Evolutionary conservation across 2,797 vertebrate species (phyloP), one percentile per base, ranked within the genome.

Genomic region (Iguana delicatissima): DNA sequence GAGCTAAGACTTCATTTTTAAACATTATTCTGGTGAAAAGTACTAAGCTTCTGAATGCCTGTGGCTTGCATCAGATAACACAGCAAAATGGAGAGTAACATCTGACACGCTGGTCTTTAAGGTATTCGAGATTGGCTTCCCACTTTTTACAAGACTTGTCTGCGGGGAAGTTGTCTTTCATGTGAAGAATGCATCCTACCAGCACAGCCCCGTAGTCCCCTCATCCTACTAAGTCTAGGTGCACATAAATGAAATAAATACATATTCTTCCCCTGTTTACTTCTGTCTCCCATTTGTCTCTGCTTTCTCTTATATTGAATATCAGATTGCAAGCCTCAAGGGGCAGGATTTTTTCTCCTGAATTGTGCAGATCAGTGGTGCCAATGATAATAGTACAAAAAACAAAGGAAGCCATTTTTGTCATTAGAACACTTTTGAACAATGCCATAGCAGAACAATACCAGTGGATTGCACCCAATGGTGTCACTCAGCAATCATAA

Each of bases 1-100:
- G 92, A 96, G 95, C 94, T 92, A 92, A 91, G 95, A 73, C 89
- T 96, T 96, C 76, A 72, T 95, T 96, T 97, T 94, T 1, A 96
- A 97, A 96, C 95, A 96, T 89, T 95, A 93, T 96, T 79, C 88
- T 95, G 84, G 90, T 91, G 92, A 88, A 93, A 87, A 96, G 95
- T 86, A 0, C 82, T 84, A 88, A 92, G 55, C 85, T 85, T 94
- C 90, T 88, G 82, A 93, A 95, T 95, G 95, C 90, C 59, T 93
- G 24, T 76, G 87, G 77, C 90, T 50, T 89, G 80, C 77, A 89
- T 90, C 90, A 93, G 80, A 89, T 92, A 94, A 77, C 90, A 85
- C 55, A 89, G 89, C 86, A 89, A 94, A 94, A 92, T 92, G 64
- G 29, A 90, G n/a, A 42, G 80, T 94, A 92, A 86, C 77, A 83